phyloP scores from a whole-genome alignment of 2,113 vertebrate genomes.

The Clarias gariepinus region DNA sequence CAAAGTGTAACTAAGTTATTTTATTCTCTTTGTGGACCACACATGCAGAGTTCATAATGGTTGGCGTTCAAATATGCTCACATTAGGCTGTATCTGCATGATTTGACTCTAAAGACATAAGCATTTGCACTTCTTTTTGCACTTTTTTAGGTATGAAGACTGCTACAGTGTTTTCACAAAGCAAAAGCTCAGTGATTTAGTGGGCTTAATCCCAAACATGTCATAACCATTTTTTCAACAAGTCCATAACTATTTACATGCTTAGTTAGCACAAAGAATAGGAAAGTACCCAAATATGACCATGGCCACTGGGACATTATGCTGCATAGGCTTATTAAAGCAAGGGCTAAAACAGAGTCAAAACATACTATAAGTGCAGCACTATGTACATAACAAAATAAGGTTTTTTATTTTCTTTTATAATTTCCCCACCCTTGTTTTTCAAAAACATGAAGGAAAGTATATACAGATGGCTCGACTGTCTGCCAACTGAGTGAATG shows the following conservation, averaged over 20 bases:
- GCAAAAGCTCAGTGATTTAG: conserved; percentile 24
- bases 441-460: neutral
- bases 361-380: neutral
- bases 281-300: neutral
- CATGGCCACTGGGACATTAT: neutral
- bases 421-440: neutral
- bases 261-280: conserved; percentile 1
- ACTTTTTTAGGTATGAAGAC: conserved; percentile 36
- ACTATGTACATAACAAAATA: neutral
- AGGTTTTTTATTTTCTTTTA: neutral
- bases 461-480: neutral
- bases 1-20: neutral
- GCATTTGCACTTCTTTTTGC: conserved; percentile 37
- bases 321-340: neutral
- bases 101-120: conserved; percentile 26
- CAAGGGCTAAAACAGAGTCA: neutral
- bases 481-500: neutral
- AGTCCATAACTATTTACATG: conserved; percentile 33
- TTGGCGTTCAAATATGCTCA: conserved; percentile 27
- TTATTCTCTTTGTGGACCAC: conserved; percentile 47
- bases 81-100: conserved; percentile 32
- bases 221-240: conserved; percentile 31
- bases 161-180: conserved; percentile 20
- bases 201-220: conserved; percentile 34
- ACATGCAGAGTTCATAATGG: conserved; percentile 25